These are phyloP conservation scores for Andrena trimmerana DNA, from an alignment of 2,888 invertebrate genomes.

Conservation along the genomic window DNA sequence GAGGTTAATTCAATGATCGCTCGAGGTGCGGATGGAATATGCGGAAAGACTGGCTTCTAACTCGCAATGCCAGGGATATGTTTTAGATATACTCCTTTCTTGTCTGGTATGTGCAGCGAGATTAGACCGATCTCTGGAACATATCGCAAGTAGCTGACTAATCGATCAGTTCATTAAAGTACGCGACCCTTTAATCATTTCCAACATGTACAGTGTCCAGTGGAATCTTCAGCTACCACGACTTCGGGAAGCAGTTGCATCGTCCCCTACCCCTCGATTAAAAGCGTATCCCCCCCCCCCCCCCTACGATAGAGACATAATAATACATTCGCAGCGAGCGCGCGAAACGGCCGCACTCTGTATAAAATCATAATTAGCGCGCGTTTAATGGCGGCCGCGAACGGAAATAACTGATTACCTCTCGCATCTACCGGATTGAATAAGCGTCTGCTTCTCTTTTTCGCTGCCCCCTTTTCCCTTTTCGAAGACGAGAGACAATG, in stretches of 20 bases:
- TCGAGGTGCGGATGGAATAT: conserved; percentile 14
- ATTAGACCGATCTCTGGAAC: too few relatives aligned
- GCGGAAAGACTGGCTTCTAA: conserved; percentile 8
- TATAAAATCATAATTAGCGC: conserved; percentile 41
- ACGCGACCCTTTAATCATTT: not conserved
- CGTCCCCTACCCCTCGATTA: not conserved
- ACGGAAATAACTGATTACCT: conserved; percentile 43
- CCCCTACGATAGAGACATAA: conserved; percentile 33
- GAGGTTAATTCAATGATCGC: conserved; percentile 51
- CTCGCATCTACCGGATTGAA: conserved; percentile 38
- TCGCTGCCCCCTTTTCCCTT: conserved; percentile 1
- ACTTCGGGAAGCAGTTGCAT: not conserved
- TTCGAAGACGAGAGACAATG: conserved; percentile 47
- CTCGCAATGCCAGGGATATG: conserved; percentile 15
- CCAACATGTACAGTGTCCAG: not conserved
- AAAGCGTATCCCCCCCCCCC: not conserved
- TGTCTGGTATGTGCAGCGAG: too few relatives aligned
- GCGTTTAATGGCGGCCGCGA: conserved; percentile 14
- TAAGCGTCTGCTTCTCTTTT: conserved; percentile 17
- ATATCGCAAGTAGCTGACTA: too few relatives aligned
- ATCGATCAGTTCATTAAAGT: not conserved
- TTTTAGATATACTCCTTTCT: not conserved
- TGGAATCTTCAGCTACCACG: not conserved
- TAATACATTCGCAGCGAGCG: conserved; percentile 12
- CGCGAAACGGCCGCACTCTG: conserved; percentile 6